phyloP scores from a whole-genome alignment of 2,113 vertebrate genomes.

The Vanacampus margaritifer region DNA sequence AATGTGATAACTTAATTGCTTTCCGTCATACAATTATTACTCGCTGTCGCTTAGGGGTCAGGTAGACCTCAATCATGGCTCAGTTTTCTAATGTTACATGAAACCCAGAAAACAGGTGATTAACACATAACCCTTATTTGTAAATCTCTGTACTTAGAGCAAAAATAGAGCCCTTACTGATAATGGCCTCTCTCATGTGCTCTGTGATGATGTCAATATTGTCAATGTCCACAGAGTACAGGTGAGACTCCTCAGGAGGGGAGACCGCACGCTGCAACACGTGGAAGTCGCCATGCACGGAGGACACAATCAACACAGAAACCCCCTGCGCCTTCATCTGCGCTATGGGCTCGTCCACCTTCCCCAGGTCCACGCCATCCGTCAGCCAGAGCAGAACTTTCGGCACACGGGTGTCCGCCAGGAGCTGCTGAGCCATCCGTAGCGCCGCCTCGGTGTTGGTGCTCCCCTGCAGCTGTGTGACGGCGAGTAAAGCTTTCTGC shows the following conservation, averaged over 20 bases:
- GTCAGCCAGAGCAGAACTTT: constrained; percentile 95
- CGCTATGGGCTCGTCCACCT: constrained; percentile 79
- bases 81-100: too few species aligned
- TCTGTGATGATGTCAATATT: constrained; percentile 84
- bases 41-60: too few species aligned
- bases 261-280: constrained; percentile 80
- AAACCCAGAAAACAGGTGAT: too few species aligned
- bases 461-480: constrained; percentile 83
- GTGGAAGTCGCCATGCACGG: constrained; percentile 82
- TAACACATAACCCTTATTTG: too few species aligned
- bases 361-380: constrained; percentile 85
- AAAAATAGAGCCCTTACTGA: constrained; percentile 64
- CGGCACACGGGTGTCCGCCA: constrained; percentile 70
- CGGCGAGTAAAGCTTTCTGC: constrained; percentile 68
- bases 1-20: too few species aligned
- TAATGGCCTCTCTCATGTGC: constrained; percentile 79
- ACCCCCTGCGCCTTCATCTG: constrained; percentile 82
- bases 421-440: constrained; percentile 72
- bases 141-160: too few species aligned
- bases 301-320: constrained; percentile 86
- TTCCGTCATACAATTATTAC: too few species aligned
- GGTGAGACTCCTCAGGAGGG: constrained; percentile 75
- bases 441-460: constrained; percentile 88
- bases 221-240: constrained; percentile 92
- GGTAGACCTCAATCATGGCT: too few species aligned